Percentiles rank a stretch among this genome's conserved stretches.
Evolutionary conservation across 2,888 invertebrate species (phyloP).

Genomic region (Hypercompe scribonia): DNA sequence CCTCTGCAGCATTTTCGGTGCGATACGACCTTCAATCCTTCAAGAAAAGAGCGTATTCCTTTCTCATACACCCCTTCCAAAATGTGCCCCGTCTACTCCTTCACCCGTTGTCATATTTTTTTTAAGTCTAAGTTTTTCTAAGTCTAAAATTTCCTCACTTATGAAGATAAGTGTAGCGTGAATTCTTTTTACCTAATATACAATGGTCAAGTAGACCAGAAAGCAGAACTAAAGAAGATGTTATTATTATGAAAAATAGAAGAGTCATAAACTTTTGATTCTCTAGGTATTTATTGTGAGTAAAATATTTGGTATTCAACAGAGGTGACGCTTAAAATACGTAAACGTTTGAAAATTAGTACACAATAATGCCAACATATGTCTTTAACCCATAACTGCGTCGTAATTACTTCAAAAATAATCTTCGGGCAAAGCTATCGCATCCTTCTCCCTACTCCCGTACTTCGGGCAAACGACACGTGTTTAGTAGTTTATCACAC

Average conservation of each 20-base stretch:
- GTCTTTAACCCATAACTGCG: slow-evolving; percentile 5
- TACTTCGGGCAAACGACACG: slow-evolving; percentile 33
- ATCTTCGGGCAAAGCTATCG: slow-evolving; percentile 53
- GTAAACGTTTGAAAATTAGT: background rate
- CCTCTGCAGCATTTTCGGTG: no score
- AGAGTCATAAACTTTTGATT: background rate
- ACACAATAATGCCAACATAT: background rate
- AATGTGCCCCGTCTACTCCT: no score
- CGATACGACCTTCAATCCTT: no score
- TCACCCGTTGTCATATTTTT: no score
- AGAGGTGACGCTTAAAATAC: background rate
- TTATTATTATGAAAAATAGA: background rate
- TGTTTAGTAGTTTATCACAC: slow-evolving; percentile 25
- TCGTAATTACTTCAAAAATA: slow-evolving; percentile 53
- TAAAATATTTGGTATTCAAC: background rate
- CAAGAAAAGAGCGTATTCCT: no score
- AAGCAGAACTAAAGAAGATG: background rate
- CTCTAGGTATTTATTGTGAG: background rate
- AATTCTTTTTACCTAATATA: background rate
- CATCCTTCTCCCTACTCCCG: slow-evolving; percentile 36
- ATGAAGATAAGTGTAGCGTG: background rate
- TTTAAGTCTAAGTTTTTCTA: no score
- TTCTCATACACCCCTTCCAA: no score
- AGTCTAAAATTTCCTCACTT: no score
- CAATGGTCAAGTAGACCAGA: background rate